Evolutionary conservation across 1,140 invertebrate genomes (phyloP).

Genomic region (Helicoverpa armigera): DNA sequence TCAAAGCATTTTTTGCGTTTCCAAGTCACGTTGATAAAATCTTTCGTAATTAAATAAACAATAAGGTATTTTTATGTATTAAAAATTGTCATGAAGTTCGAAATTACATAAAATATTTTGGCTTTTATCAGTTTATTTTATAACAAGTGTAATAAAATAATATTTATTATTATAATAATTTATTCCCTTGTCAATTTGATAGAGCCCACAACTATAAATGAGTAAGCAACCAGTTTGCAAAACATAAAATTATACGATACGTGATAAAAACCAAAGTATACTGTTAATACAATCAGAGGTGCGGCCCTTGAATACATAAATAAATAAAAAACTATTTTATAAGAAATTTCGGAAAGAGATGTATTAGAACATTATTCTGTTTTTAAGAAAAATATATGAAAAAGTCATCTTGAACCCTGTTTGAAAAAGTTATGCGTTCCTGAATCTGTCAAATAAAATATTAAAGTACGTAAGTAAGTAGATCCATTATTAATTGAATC

Average conservation of each 20-base stretch:
- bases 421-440: no score
- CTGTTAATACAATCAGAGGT: constrained; percentile 6
- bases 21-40: not conserved
- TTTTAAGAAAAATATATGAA: no score
- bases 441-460: no score
- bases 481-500: no score
- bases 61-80: not conserved
- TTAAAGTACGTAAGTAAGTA: no score
- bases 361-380: no score
- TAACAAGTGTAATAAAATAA: constrained; percentile 1
- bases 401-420: no score
- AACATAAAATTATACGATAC: constrained; percentile 5
- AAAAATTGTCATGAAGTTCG: constrained; percentile 5
- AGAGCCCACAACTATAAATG: not conserved
- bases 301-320: constrained; percentile 18
- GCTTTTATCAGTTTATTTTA: constrained; percentile 28
- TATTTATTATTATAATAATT: constrained; percentile 16
- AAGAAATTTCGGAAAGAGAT: not conserved
- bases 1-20: no score
- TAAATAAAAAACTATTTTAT: not conserved
- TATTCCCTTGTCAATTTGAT: not conserved
- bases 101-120: constrained; percentile 13
- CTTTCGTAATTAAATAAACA: constrained; percentile 4
- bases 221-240: constrained; percentile 24
- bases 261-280: constrained; percentile 5